Base-by-base conservation (phyloP, 1,140 invertebrate species). In the Drosophila repleta region DNA sequence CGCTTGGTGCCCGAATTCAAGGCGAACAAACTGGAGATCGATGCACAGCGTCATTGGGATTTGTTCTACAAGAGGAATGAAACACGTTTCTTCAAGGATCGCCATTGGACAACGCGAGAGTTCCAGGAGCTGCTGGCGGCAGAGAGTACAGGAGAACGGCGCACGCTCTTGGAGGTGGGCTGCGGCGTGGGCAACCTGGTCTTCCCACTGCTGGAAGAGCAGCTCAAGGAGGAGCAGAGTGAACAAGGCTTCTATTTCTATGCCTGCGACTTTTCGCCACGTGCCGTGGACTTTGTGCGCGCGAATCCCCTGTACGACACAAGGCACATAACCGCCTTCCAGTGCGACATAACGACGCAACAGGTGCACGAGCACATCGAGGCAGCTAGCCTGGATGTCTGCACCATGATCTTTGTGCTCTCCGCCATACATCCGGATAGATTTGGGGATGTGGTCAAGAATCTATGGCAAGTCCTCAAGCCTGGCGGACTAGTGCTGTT, bases 111-210 rank as follows among this genome's bases (percentile, higher is more conserved):
- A 3, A 96, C 95, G 57, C 93, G 97, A 82, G 99, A 99, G 92
- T 99, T 99, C 93, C 90, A 95, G 74, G 98, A 99, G 91, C 92
- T 99, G 13, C 92, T 99, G 6, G 91, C 92, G 4, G 73, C 74
- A 6, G 11, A n/a, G 0, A 8, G 21, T 1, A 5, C n/a, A 1
- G 29, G 21, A 11, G 7, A 51, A 1, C 62, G 48, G 4, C 90
- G 93, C 2, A 93, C 96, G 29, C 92, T 99, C 8, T 57, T 91
- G 2, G 98, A 99, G 93, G 94, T 99, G 18, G 99, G 99, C 0
- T 99, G 98, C 93, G 99, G 99, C 5, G 98, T 99, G 48, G 99
- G 99, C 0, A 99, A 99, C 93, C 96, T 99, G 87, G 93, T 99
- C 51, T 99, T 97, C 93, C 98, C 99, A 0, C 90, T 99, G 37